These are phyloP conservation scores for Choloepus didactylus DNA, from an alignment of 2,797 vertebrate species.

Conservation along the genomic window DNA sequence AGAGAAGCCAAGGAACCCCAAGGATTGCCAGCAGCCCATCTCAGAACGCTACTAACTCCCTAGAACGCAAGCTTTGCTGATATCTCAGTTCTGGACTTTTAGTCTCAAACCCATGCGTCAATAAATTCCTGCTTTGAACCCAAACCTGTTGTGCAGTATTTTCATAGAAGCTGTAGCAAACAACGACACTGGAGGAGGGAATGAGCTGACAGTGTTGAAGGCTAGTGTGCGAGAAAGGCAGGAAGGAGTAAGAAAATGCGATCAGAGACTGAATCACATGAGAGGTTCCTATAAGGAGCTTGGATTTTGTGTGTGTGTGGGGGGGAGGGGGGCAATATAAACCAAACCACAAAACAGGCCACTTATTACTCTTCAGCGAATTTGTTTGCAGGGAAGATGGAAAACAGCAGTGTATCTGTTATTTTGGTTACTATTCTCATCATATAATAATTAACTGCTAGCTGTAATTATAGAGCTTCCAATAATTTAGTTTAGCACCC, in stretches of 20 bases:
- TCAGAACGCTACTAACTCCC: no score
- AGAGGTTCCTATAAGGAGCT: background rate
- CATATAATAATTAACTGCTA: slow-evolving; percentile 79
- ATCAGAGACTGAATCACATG: background rate
- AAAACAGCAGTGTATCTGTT: slow-evolving; percentile 70
- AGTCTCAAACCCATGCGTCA: no score
- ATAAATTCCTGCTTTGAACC: no score
- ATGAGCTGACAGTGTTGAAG: background rate
- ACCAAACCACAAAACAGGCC: background rate
- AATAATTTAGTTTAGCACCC: slow-evolving; percentile 75
- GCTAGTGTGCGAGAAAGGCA: background rate
- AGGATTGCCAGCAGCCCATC: no score
- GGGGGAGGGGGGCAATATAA: background rate
- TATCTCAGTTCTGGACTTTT: no score
- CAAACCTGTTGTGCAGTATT: no score
- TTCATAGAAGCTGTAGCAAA: no score
- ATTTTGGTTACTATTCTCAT: slow-evolving; percentile 78
- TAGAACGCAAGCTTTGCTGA: no score
- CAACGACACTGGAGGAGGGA: background rate
- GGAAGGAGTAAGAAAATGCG: background rate
- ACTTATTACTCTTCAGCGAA: background rate
- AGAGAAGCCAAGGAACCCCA: no score
- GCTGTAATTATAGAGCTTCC: slow-evolving; percentile 79
- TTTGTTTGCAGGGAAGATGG: slow-evolving; percentile 46
- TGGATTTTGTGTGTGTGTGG: background rate